Evolutionary conservation across 2,797 vertebrate species (phyloP).

Genomic region (Sebastolobus alascanus): DNA sequence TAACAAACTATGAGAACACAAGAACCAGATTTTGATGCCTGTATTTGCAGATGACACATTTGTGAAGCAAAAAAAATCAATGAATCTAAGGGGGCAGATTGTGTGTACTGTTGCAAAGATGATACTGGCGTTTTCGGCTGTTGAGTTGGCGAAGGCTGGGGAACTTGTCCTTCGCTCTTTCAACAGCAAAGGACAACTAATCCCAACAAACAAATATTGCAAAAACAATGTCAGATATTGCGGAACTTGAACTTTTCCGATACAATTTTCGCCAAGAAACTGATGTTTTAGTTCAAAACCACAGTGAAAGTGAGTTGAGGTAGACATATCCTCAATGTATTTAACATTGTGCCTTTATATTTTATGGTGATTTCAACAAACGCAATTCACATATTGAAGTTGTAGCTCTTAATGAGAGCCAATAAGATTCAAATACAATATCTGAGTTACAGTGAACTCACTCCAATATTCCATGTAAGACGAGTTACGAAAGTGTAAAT

Average conservation of each 20-base stretch:
- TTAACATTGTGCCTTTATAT: neutral
- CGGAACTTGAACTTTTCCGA: neutral
- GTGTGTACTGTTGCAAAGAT: neutral
- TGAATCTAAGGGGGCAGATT: neutral
- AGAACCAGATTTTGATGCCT: neutral
- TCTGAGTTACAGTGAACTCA: neutral
- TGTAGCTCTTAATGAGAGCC: neutral
- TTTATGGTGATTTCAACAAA: conserved; percentile 7
- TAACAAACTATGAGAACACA: neutral
- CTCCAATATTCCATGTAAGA: neutral
- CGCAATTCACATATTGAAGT: neutral
- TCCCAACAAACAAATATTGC: neutral
- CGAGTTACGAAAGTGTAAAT: neutral
- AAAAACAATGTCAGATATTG: neutral
- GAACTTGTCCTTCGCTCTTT: neutral
- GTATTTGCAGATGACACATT: neutral
- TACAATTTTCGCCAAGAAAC: neutral
- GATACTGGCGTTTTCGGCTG: neutral
- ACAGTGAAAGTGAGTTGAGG: neutral
- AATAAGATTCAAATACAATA: neutral
- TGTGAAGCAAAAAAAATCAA: neutral
- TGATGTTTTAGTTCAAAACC: neutral
- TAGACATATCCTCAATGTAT: neutral
- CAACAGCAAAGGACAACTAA: neutral
- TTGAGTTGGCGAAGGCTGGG: neutral